These are phyloP conservation scores for Myathropa florea DNA, from an alignment of 2,888 invertebrate genomes.

Conservation along the genomic window DNA sequence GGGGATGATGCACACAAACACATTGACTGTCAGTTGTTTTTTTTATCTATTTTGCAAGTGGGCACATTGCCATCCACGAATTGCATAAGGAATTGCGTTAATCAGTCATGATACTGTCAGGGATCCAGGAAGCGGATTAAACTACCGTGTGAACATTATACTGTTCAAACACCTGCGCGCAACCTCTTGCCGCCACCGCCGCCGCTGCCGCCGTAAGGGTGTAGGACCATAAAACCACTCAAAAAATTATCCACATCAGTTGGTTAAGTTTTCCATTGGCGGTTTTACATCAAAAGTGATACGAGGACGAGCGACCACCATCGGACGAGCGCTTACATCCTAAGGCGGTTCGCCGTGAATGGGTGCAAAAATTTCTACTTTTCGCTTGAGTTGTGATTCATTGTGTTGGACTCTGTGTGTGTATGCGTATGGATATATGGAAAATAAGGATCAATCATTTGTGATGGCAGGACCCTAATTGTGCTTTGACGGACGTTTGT, in stretches of 20 bases:
- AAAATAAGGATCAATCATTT: slow-evolving; percentile 68
- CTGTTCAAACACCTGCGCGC: slow-evolving; percentile 77
- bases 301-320: slow-evolving; percentile 43
- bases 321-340: slow-evolving; percentile 43
- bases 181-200: slow-evolving; percentile 54
- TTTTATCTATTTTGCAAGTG: slow-evolving; percentile 44
- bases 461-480: slow-evolving; percentile 61
- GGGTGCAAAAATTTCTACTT: slow-evolving; percentile 65
- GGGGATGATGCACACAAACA: slow-evolving; percentile 20
- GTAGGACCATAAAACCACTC: slow-evolving; percentile 62
- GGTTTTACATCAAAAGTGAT: slow-evolving; percentile 69
- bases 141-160: slow-evolving; percentile 79
- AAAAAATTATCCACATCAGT: slow-evolving; percentile 71
- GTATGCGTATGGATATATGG: slow-evolving; percentile 50
- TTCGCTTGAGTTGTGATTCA: slow-evolving; percentile 67
- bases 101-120: slow-evolving; percentile 71
- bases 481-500: slow-evolving; percentile 66
- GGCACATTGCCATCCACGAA: slow-evolving; percentile 65
- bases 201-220: slow-evolving; percentile 26
- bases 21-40: neutral
- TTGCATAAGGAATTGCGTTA: slow-evolving; percentile 69
- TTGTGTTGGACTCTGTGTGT: slow-evolving; percentile 21
- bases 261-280: slow-evolving; percentile 69
- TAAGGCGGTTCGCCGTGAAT: slow-evolving; percentile 37
- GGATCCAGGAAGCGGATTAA: slow-evolving; percentile 77